Conservation (phyloP, 2,113 vertebrate genomes). For the Neofelis nebulosa region DNA sequence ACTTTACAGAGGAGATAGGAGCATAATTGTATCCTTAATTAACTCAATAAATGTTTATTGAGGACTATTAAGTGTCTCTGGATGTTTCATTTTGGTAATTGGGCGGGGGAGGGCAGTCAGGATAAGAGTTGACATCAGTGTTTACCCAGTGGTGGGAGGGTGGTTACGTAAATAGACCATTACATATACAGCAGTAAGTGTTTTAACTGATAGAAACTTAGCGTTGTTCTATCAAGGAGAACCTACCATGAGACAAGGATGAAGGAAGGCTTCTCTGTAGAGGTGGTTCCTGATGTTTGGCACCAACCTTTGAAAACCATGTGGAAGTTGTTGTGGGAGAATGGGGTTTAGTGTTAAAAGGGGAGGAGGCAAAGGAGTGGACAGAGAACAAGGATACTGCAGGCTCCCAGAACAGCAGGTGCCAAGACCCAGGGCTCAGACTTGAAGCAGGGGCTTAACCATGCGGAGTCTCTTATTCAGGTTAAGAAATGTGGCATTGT, state of each 20-base stretch:
- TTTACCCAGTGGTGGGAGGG: background rate
- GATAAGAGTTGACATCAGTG: background rate
- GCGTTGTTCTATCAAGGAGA: background rate
- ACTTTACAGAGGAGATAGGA: background rate
- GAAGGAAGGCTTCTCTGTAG: background rate
- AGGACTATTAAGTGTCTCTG: background rate
- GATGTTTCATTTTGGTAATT: background rate
- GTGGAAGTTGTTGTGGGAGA: background rate
- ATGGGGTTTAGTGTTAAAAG: background rate
- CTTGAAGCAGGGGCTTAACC: background rate
- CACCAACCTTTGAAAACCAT: background rate
- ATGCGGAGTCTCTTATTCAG: background rate
- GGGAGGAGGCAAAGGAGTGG: background rate
- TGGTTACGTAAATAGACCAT: background rate
- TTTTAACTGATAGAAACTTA: background rate
- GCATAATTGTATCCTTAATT: background rate
- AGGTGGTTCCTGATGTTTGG: background rate
- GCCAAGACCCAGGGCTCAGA: background rate
- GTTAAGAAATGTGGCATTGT: background rate
- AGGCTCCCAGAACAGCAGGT: background rate
- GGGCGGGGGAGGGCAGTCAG: background rate
- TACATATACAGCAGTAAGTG: background rate
- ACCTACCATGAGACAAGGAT: no score
- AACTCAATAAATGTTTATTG: background rate
- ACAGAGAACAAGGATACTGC: background rate